Conservation (phyloP, 2,113 vertebrate genomes). For the Lampris incognitus region DNA sequence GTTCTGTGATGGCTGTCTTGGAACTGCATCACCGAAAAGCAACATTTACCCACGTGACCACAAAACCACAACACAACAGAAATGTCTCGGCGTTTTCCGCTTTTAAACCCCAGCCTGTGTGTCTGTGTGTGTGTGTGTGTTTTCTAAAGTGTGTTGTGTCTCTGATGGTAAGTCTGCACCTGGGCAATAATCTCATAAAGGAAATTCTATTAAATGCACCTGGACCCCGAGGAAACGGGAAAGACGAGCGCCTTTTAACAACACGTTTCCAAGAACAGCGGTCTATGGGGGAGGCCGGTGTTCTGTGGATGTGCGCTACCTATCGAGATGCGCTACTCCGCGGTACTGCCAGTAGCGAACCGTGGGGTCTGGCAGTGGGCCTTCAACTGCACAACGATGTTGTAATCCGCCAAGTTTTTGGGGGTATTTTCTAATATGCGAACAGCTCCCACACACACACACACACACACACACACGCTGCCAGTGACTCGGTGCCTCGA, state of each 20-base stretch:
- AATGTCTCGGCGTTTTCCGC: conserved; percentile 52
- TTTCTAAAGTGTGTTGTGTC: conserved; percentile 19
- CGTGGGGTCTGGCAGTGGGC: too few species aligned
- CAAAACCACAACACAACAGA: conserved; percentile 33
- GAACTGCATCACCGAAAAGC: conserved; percentile 15
- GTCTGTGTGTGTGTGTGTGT: conserved; percentile 17
- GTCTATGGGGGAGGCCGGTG: conserved; percentile 23
- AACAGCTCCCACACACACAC: too few species aligned
- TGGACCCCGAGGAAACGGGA: conserved; percentile 58
- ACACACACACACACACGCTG: too few species aligned
- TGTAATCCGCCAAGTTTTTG: too few species aligned
- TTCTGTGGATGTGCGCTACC: too few species aligned
- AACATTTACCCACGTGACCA: conserved; percentile 22
- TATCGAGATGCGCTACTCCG: too few species aligned
- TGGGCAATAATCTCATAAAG: conserved; percentile 57
- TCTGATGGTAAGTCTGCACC: conserved; percentile 33
- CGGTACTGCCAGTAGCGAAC: too few species aligned
- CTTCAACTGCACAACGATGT: too few species aligned
- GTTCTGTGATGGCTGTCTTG: conserved; percentile 22
- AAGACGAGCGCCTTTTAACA: conserved; percentile 53
- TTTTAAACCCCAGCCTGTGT: conserved; percentile 33
- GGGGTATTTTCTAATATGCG: too few species aligned
- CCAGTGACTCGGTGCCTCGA: too few species aligned
- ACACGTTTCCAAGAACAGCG: conserved; percentile 43
- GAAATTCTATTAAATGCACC: conserved; percentile 71